A percentile compares a stretch with the other conserved stretches of the same genome.
Conservation (phyloP, 2,888 invertebrate species). For the Ophonus ardosiacus region DNA sequence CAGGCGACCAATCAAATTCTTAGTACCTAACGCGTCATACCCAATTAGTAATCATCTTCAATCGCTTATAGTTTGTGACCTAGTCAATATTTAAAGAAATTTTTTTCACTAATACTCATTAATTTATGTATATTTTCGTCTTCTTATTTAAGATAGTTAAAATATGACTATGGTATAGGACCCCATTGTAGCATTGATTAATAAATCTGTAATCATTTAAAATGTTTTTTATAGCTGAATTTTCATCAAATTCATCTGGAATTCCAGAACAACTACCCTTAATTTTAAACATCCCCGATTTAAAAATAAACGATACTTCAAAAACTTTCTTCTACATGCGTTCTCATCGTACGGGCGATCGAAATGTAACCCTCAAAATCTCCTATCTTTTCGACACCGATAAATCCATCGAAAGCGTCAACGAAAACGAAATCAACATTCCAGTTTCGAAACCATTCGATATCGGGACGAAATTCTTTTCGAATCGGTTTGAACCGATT, state of each 20-base stretch:
- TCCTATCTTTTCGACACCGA: conserved; percentile 75
- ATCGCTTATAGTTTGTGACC: too few relatives aligned
- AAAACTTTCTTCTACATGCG: conserved; percentile 79
- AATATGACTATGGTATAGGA: too few relatives aligned
- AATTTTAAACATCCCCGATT: conserved; percentile 72
- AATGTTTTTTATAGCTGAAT: conserved; percentile 76
- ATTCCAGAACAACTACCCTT: conserved; percentile 77
- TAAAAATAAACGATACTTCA: conserved; percentile 69
- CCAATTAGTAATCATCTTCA: too few relatives aligned
- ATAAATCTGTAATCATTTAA: too few relatives aligned
- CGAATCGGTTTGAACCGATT: conserved; percentile 82
- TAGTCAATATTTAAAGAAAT: too few relatives aligned
- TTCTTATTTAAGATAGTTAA: too few relatives aligned
- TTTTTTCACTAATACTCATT: too few relatives aligned
- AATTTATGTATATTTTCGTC: too few relatives aligned
- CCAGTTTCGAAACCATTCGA: conserved; percentile 85
- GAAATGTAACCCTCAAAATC: conserved; percentile 80
- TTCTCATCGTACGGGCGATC: conserved; percentile 81
- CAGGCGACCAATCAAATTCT: too few relatives aligned
- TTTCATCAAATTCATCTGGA: conserved; percentile 76
- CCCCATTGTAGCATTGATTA: too few relatives aligned
- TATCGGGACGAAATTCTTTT: conserved; percentile 81
- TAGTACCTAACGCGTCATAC: too few relatives aligned
- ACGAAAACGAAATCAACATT: conserved; percentile 80
- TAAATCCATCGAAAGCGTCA: conserved; percentile 75